Evolutionary conservation across 2,797 vertebrate species (phyloP), one percentile per base, ranked within the genome.

Genomic region (Acrocephalus scirpaceus): DNA sequence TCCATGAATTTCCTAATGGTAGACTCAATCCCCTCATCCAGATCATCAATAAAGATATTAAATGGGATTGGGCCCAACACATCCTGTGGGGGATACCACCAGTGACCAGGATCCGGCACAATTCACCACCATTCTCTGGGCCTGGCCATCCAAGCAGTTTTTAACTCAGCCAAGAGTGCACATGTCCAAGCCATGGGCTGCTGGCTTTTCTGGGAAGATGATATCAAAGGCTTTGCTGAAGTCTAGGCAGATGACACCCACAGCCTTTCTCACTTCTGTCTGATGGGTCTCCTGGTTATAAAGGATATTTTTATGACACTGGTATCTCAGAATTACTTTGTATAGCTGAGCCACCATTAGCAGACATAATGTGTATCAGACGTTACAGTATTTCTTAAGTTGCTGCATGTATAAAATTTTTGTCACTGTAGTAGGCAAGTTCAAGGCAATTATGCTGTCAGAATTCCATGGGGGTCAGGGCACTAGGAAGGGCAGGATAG

Each of bases 151-250:
- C 50, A 26, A 16, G 11, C 42, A 27, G 21, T 32, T 62, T 38
- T 56, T 57, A 57, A 57, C 12, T 21, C 50, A 42, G 15, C 4
- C 8, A 27, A 13, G 12, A 42, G 14, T 16, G 7, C 7, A 20
- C 13, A 16, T 61, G 48, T 4, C 25, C 26, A 9, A 56, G 50
- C 9, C 0, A 0, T 36, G 7, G 22, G 18, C 34, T 56, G 42
- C 17, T 23, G 13, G 16, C 12, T 57, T 56, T 78, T 56, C 65
- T 38, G 40, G 32, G 26, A 10, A 57, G 17, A 32, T 13, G 5
- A 6, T 40, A 38, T 42, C 42, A 62, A 34, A 56, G 34, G 25
- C 34, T 22, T 36, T 50, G 26, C 58, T 57, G 36, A 71, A 13
- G 13, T 57, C 22, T 36, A 16, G 18, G 18, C 13, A 36, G 44